These are phyloP conservation scores for Eulemur albifrons DNA, from an alignment of 2,797 vertebrate species.

Conservation along the genomic window DNA sequence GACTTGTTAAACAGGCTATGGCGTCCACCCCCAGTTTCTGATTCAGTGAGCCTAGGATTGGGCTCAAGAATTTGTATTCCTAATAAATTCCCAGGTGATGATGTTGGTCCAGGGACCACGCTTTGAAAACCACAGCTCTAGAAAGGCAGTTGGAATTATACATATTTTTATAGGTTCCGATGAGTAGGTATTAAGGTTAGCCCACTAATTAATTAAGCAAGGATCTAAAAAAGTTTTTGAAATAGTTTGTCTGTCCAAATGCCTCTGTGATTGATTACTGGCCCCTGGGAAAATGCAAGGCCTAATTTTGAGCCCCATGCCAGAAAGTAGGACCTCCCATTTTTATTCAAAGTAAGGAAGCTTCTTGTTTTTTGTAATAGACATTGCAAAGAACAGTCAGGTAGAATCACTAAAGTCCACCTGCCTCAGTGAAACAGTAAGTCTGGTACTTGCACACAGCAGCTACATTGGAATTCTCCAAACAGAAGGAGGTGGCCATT, in stretches of 20 bases:
- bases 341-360: background rate
- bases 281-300: background rate
- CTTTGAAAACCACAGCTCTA: background rate
- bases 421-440: background rate
- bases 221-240: background rate
- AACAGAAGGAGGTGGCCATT: background rate
- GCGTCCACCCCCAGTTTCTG: background rate
- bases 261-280: background rate
- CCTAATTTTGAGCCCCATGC: background rate
- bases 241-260: background rate
- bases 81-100: background rate
- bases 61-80: background rate
- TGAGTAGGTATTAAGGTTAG: background rate
- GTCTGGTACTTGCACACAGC: background rate
- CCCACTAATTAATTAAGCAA: background rate
- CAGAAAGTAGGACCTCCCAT: background rate
- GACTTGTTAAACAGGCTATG: background rate
- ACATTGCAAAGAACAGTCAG: background rate
- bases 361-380: background rate
- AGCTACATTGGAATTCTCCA: background rate
- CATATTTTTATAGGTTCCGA: background rate
- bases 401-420: background rate
- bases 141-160: background rate
- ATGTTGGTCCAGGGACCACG: background rate
- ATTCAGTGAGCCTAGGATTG: background rate